Conservation (phyloP, 2,888 invertebrate species). For the Agrenia bidenticulata region DNA sequence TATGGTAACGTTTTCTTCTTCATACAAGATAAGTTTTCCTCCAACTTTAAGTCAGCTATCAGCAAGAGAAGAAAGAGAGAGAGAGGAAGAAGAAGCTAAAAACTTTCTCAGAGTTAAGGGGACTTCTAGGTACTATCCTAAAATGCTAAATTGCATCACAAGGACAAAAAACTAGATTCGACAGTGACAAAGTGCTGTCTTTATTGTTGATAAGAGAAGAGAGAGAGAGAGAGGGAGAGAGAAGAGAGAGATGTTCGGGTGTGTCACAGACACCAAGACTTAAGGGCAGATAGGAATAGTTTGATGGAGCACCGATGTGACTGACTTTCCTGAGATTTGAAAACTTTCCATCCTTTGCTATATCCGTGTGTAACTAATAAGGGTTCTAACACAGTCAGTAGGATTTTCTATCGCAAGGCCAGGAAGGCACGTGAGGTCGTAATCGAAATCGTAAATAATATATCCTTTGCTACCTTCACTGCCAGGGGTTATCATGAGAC, state of each 20-base stretch:
- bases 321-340: slow-evolving; percentile 1
- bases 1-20: no score
- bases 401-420: no score
- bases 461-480: not conserved
- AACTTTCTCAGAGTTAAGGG: no score
- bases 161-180: not conserved
- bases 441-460: no score
- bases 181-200: slow-evolving; percentile 8
- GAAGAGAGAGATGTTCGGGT: not conserved
- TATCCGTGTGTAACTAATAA: no score
- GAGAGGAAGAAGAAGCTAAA: not conserved
- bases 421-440: no score
- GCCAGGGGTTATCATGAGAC: not conserved
- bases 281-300: slow-evolving; percentile 1
- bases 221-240: no score
- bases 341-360: not conserved
- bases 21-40: no score
- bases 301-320: slow-evolving; percentile 1
- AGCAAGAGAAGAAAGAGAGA: not conserved
- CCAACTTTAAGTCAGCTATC: no score
- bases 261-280: not conserved
- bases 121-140: not conserved
- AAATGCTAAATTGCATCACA: slow-evolving; percentile 4
- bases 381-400: no score
- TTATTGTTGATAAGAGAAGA: slow-evolving; percentile 3